phyloP scores from a whole-genome alignment of 2,888 invertebrate species.

The Cephus rjabovi region DNA sequence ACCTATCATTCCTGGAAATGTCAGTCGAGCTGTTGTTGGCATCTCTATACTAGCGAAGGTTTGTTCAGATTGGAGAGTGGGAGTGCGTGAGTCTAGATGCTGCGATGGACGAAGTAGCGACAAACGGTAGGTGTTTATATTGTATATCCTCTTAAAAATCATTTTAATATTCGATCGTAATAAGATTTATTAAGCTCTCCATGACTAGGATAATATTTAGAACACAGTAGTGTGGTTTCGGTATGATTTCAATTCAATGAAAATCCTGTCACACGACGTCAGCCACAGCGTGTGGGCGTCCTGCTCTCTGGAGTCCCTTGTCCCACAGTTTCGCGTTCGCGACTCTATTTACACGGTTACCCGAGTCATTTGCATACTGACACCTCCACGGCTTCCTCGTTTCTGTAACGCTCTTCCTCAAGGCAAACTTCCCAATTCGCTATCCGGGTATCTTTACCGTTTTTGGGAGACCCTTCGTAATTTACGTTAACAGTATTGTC shows the following conservation, averaged over 20 bases:
- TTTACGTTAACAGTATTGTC: constrained; percentile 26
- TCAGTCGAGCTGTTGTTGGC: constrained; percentile 5
- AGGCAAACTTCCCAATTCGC: neutral
- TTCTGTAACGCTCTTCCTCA: neutral
- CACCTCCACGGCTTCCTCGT: neutral
- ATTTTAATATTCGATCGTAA: neutral
- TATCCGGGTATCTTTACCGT: neutral
- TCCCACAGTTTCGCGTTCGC: constrained; percentile 37
- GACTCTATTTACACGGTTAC: constrained; percentile 37
- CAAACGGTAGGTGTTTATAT: constrained; percentile 51
- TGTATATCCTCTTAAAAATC: neutral
- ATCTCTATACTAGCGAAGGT: neutral
- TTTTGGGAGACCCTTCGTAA: neutral
- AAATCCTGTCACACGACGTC: constrained; percentile 15
- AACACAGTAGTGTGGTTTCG: neutral
- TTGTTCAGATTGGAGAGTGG: constrained; percentile 19
- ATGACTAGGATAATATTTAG: neutral
- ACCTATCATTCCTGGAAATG: neutral
- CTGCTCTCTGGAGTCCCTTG: constrained; percentile 45
- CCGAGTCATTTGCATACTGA: constrained; percentile 15
- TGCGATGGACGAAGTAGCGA: constrained; percentile 59
- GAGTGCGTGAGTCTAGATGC: constrained; percentile 46
- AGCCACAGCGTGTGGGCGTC: constrained; percentile 55
- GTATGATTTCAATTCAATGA: constrained; percentile 3
- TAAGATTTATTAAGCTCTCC: neutral